Base-by-base conservation (phyloP, 92 coral and sea anemone species). In the Micromussa lordhowensis region DNA sequence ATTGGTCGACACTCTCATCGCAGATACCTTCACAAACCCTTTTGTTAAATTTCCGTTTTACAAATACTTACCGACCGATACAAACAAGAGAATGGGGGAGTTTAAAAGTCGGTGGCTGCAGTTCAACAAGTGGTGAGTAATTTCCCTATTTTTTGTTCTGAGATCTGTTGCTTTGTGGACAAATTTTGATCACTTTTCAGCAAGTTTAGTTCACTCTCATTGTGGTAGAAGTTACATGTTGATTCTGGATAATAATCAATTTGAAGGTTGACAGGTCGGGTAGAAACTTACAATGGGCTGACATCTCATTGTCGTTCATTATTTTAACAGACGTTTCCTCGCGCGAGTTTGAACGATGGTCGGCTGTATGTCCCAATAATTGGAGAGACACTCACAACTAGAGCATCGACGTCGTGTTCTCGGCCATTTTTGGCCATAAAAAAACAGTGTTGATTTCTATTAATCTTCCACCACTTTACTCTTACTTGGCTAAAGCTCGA, bases 11-110 rank as follows among this genome's bases (percentile, higher is more conserved):
- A 57, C 83, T 70, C 87, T 93, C 1, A 88, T 93, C 68, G 89
- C 57, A 38, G 93, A 93, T 36, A 88, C 94, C 3, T 91, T 93
- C 85, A 79, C 94, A 63, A 93, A 93, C 78, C 96, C 96, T 26
- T 85, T n/a, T n/a, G n/a, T n/a, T n/a, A n/a, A n/a, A n/a, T n/a
- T n/a, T n/a, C n/a, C n/a, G n/a, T n/a, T 93, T 38, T 93, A 91
- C 82, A 80, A 93, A 78, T 91, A 88, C 57, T 80, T 93, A 63
- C 96, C 96, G 24, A 93, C 92, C 53, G 76, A 30, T 26, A 76
- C 92, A 12, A 93, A 93, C 88, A 48, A 80, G 34, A 80, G 44
- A 49, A 73, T 91, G 88, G 84, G 76, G 30, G 94, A 93, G 82
- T 85, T 91, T 77, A 88, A 91, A 72, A 40, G n/a, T 40, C 88